Conservation (phyloP, 1,140 invertebrate species). For the Anastrepha ludens region DNA sequence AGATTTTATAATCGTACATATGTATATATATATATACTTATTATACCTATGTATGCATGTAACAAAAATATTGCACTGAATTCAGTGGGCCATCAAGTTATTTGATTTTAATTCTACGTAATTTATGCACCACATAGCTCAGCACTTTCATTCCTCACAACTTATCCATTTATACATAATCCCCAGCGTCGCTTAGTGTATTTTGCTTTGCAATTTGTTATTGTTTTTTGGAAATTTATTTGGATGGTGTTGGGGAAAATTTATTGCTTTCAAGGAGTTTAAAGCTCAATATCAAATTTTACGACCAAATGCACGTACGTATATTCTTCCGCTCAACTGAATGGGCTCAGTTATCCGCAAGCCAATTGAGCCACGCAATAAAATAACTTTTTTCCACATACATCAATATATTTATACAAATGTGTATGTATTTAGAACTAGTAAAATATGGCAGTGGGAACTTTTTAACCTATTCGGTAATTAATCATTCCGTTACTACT, state of each 20-base stretch:
- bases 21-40: neutral
- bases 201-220: neutral
- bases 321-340: neutral
- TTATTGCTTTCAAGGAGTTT: neutral
- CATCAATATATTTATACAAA: no score
- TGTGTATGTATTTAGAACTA: no score
- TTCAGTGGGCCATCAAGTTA: neutral
- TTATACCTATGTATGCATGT: neutral
- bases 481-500: no score
- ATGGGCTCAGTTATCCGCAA: neutral
- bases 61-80: neutral
- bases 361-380: no score
- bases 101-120: slow-evolving; percentile 7
- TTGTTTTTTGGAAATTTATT: neutral
- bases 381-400: no score
- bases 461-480: no score
- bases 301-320: neutral
- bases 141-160: neutral
- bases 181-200: neutral
- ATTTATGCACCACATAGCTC: neutral
- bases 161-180: neutral
- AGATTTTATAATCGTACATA: neutral
- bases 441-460: no score
- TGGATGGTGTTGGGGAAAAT: neutral
- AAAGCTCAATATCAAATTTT: neutral